Conservation (phyloP, 92 coral and sea anemone genomes). For the Desmophyllum pertusum region DNA sequence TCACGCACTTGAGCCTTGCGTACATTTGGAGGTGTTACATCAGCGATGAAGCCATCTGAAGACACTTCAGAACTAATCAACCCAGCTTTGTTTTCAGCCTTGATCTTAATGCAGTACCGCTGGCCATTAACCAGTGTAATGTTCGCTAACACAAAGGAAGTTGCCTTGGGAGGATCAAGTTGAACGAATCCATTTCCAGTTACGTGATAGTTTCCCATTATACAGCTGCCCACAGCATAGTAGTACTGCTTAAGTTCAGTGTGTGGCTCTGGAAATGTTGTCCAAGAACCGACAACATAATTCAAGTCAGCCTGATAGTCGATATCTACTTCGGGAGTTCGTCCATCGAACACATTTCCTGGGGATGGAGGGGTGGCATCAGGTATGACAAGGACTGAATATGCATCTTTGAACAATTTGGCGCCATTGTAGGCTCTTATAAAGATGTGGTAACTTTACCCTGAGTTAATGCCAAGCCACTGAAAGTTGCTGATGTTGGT, state of each 20-base stretch:
- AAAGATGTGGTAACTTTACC: constrained; percentile 66
- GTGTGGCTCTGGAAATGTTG: constrained; percentile 63
- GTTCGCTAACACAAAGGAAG: constrained; percentile 57
- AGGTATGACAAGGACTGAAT: constrained; percentile 70
- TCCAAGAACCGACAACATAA: constrained; percentile 80
- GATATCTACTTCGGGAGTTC: constrained; percentile 53
- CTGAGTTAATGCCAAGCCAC: constrained; percentile 62
- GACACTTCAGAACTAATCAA: constrained; percentile 72
- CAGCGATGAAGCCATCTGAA: constrained; percentile 82
- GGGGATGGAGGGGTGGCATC: constrained; percentile 67
- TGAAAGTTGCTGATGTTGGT: constrained; percentile 74
- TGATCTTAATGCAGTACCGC: constrained; percentile 81
- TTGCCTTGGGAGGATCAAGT: constrained; percentile 65
- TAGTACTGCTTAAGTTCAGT: constrained; percentile 73
- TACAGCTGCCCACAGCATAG: constrained; percentile 87
- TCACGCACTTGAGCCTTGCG: constrained; percentile 81
- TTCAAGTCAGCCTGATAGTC: constrained; percentile 72
- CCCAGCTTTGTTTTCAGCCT: constrained; percentile 90
- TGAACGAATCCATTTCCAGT: constrained; percentile 71
- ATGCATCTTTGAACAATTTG: constrained; percentile 72
- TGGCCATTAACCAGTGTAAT: constrained; percentile 84
- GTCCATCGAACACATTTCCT: constrained; percentile 85
- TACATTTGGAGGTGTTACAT: constrained; percentile 76
- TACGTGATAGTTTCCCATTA: constrained; percentile 85
- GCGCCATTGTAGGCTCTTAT: constrained; percentile 89